Evolutionary conservation across 2,888 invertebrate genomes (phyloP).

Genomic region (Pyralis farinalis): DNA sequence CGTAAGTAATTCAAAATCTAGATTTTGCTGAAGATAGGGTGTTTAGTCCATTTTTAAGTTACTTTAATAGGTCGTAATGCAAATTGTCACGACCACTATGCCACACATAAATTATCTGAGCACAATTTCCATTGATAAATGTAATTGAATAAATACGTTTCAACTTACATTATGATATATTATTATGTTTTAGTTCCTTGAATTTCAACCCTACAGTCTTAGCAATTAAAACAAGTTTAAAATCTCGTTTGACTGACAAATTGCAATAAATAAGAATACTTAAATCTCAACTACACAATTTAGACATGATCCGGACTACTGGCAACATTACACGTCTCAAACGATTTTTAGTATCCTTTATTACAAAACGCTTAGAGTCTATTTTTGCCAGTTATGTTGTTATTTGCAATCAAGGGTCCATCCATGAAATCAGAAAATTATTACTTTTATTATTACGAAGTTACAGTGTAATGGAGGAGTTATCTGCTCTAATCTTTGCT

Average conservation of each 20-base stretch:
- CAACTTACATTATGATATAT: too few species aligned
- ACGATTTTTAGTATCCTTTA: constrained; percentile 7
- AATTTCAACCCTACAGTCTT: constrained; percentile 30
- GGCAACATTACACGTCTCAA: constrained; percentile 13
- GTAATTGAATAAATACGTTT: too few species aligned
- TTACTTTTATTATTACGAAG: constrained; percentile 7
- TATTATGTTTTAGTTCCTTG: too few species aligned
- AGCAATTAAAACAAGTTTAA: constrained; percentile 57
- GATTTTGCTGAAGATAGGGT: too few species aligned
- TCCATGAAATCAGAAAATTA: constrained; percentile 8
- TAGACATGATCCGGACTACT: constrained; percentile 29
- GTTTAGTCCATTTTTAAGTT: too few species aligned
- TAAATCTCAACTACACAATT: constrained; percentile 39
- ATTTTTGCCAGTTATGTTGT: constrained; percentile 3
- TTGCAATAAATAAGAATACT: constrained; percentile 53
- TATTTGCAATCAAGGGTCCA: background rate
- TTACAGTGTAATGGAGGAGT: constrained; percentile 5
- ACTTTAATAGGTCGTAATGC: too few species aligned
- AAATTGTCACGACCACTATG: too few species aligned
- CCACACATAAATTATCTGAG: too few species aligned
- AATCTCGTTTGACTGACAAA: constrained; percentile 52
- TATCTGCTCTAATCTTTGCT: constrained; percentile 5
- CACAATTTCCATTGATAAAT: too few species aligned
- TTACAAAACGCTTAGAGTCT: constrained; percentile 1
- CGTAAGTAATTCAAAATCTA: too few species aligned